phyloP scores from a whole-genome alignment of 2,888 invertebrate species.

The Crematogaster levior region DNA sequence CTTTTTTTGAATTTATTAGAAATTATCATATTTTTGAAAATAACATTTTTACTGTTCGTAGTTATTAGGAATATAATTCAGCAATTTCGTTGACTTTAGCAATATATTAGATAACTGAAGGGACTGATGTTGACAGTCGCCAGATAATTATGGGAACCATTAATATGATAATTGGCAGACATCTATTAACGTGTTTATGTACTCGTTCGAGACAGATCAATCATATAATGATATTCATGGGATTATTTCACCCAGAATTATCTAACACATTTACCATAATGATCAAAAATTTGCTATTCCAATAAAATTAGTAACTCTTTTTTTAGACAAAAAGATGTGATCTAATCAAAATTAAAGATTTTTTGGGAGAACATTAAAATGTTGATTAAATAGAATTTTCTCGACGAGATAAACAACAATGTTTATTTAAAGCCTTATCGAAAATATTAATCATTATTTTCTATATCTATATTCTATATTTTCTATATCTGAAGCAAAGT shows the following conservation, averaged over 20 bases:
- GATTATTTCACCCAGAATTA: background rate
- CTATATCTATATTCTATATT: background rate
- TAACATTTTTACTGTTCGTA: background rate
- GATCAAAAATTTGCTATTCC: background rate
- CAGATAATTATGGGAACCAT: slow-evolving; percentile 14
- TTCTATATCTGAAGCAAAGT: slow-evolving; percentile 6
- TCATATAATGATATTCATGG: background rate
- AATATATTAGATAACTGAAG: background rate
- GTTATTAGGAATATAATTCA: background rate
- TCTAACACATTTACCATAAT: background rate
- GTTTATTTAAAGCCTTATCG: background rate
- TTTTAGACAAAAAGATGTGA: background rate
- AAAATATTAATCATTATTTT: slow-evolving; percentile 3
- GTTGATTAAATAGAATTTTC: background rate
- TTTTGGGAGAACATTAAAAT: background rate
- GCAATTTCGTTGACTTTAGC: background rate
- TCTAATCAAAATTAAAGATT: background rate
- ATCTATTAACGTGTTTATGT: background rate
- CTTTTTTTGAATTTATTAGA: background rate
- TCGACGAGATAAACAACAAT: background rate
- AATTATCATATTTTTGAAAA: background rate
- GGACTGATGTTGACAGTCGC: background rate
- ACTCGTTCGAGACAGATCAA: background rate
- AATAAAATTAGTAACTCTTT: background rate
- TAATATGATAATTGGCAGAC: slow-evolving; percentile 5